Evolutionary conservation across 2,888 invertebrate species (phyloP), one percentile per base, ranked within the genome.

Genomic region (Teleogryllus oceanicus): DNA sequence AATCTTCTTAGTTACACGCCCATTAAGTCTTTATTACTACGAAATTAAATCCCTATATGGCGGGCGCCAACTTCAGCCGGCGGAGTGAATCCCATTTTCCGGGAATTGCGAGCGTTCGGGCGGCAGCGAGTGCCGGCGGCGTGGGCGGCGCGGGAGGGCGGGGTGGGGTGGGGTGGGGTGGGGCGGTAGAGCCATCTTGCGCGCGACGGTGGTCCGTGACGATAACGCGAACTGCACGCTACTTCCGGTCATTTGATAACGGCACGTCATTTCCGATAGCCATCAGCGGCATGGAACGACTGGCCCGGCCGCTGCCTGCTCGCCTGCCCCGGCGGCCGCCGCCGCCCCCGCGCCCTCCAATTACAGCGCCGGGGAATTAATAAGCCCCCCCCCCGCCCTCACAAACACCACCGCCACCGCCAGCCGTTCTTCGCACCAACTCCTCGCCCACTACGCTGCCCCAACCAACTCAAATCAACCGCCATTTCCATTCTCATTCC

Each of bases 221-320:
- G 62, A 62, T 62, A 62, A 18, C 62, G 62, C 62, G 62, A 13
- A 13, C 13, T 8, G 62, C 62, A 62, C 62, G 13, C 62, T 62
- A 62, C 62, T 62, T 62, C 62, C n/a, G 62, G 62, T 62, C 62
- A 62, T 62, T 62, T 62, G 62, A 62, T 62, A 62, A 62, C 62
- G 62, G 62, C 13, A n/a, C 62, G 62, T 62, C 16, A 62, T 62
- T 62, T 62, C 62, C 62, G 62, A 62, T 62, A 62, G 62, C 62
- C 62, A 62, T 62, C 62, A 62, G 62, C 62, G 62, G 62, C 62
- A 11, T n/a, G 62, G 62, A 62, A n/a, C 62, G 62, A 62, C 62
- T 62, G 3, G 62, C 62, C 13, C 62, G 62, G 62, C n/a, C n/a
- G 62, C 62, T 18, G 62, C 62, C 16, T 1, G 24, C 24, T 24